Percentiles rank a stretch among this genome's conserved stretches.
phyloP scores from a whole-genome alignment of 1,140 invertebrate genomes.

The Dendroctonus ponderosae region DNA sequence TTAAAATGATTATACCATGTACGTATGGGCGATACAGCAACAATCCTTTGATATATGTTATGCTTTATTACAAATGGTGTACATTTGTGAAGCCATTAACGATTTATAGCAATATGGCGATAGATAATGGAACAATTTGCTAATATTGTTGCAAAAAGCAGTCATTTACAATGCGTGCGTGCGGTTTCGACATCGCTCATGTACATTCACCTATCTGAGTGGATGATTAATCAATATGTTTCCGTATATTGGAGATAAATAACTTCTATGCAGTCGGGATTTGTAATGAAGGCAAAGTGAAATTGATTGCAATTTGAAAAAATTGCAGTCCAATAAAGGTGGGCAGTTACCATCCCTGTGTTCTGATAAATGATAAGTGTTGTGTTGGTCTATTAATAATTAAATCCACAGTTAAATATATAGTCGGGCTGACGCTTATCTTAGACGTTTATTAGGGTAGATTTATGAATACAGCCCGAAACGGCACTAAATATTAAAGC shows the following conservation, averaged over 20 bases:
- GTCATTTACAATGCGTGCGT: constrained; percentile 6
- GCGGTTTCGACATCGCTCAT: constrained; percentile 2
- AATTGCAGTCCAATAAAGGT: too few relatives aligned
- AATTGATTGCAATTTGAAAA: too few relatives aligned
- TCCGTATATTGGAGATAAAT: too few relatives aligned
- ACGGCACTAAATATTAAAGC: constrained; percentile 24
- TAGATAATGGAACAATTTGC: constrained; percentile 28
- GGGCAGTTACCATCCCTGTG: too few relatives aligned
- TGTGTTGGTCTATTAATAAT: constrained; percentile 17
- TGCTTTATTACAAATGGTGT: constrained; percentile 21
- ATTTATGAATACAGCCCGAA: constrained; percentile 23
- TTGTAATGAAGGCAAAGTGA: too few relatives aligned
- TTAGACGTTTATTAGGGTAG: constrained; percentile 30
- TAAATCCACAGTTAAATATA: constrained; percentile 18
- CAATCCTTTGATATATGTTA: constrained; percentile 22
- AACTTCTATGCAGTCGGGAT: too few relatives aligned
- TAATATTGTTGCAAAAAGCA: constrained; percentile 28
- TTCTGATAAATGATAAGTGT: constrained; percentile 9
- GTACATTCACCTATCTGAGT: neutral
- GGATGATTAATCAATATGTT: neutral
- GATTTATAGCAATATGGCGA: constrained; percentile 24
- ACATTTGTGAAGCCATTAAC: constrained; percentile 21
- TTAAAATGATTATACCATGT: too few relatives aligned
- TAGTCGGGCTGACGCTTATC: constrained; percentile 23
- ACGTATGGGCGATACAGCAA: neutral